Evolutionary conservation across 2,888 invertebrate species (phyloP), one percentile per base, ranked within the genome.

Genomic region (Cylloceria caligata): DNA sequence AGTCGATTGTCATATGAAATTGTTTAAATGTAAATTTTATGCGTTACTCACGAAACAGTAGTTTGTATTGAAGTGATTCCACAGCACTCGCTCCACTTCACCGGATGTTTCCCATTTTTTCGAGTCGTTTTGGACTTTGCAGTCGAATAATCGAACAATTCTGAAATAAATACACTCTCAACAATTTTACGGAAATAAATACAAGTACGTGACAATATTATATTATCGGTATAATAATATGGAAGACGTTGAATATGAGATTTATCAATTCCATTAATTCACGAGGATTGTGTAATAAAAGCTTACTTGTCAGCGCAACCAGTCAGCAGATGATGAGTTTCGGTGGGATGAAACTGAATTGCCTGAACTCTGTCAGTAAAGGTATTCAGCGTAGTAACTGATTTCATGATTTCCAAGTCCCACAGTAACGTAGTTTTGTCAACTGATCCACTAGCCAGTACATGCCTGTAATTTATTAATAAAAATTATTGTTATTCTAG

Each of bases 391-490:
- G 95, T 96, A 0, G 96, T 96, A 72, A 96, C 97, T 0, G 97
- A 96, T 80, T 94, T 94, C 9, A 96, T 96, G 86, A 95, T 95
- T 87, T 97, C 97, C 90, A 99, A 93, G 93, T 99, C 99, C 99
- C 99, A 99, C 0, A 99, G 92, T 24, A 97, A 94, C 4, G 98
- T 96, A 0, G 97, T 96, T 87, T 95, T 94, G 93, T 99, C 99
- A 0, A 97, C 99, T 0, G 98, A 99, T 0, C 96, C 98, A 93
- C 98, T 98, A 0, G 98, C 98, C 84, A 99, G 91, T 39, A 99
- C 95, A 91, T 99, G 98, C 36, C 96, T 96, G 90, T 45, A 93
- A 82, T 62, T 68, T 62, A 9, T 45, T 21, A 4, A 77, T 60
- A 30, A 47, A 60, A 76, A 21, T 62, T 67, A 39, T 64, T 67